phyloP scores from a whole-genome alignment of 2,888 invertebrate genomes.

The Nowickia ferox region DNA sequence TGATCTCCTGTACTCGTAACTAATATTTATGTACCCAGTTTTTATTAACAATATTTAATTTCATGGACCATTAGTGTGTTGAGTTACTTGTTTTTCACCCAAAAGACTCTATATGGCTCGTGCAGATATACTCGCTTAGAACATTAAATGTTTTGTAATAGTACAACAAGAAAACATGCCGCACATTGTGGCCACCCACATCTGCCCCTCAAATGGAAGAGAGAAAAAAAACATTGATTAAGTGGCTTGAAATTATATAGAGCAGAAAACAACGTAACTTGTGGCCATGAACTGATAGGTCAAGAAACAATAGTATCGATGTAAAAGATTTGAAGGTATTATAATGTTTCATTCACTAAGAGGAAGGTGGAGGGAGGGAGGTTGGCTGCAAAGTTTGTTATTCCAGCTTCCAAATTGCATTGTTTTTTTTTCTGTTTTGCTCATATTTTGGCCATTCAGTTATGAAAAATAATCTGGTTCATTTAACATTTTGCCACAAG shows the following conservation, averaged over 20 bases:
- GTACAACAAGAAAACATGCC: slow-evolving; percentile 29
- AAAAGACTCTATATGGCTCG: slow-evolving; percentile 17
- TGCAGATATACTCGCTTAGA: background rate
- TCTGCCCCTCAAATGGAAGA: background rate
- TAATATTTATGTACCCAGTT: slow-evolving; percentile 62
- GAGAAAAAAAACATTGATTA: background rate
- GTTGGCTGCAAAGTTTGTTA: background rate
- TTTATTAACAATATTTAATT: slow-evolving; percentile 72
- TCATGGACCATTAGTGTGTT: slow-evolving; percentile 73
- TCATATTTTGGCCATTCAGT: slow-evolving; percentile 34
- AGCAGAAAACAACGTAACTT: slow-evolving; percentile 10
- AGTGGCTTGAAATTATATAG: slow-evolving; percentile 16
- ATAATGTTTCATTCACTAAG: slow-evolving; percentile 25
- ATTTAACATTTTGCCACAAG: slow-evolving; percentile 55
- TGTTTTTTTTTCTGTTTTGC: background rate
- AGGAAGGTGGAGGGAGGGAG: background rate
- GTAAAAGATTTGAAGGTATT: slow-evolving; percentile 51
- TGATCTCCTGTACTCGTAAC: slow-evolving; percentile 9
- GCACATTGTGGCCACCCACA: slow-evolving; percentile 14
- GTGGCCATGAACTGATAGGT: slow-evolving; percentile 65
- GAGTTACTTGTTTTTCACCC: slow-evolving; percentile 66
- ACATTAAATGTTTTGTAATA: slow-evolving; percentile 10
- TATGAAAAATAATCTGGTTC: slow-evolving; percentile 56
- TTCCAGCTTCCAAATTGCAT: background rate
- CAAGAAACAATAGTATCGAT: slow-evolving; percentile 59